A percentile compares a stretch with the other conserved stretches of the same genome.
Evolutionary conservation across 2,888 invertebrate genomes (phyloP).

Genomic region (Plusia festucae): DNA sequence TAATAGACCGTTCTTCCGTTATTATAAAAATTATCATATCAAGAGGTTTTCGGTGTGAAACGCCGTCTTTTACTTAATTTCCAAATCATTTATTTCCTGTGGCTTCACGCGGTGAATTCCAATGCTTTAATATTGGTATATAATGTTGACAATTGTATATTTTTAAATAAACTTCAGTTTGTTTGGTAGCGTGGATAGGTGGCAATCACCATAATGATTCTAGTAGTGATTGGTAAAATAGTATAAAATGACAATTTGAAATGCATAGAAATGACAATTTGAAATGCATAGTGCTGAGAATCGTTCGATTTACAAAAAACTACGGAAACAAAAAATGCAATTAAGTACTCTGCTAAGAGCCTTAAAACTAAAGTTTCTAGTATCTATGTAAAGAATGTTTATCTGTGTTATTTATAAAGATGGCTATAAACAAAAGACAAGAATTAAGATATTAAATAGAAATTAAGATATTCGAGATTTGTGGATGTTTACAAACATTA

Average conservation of each 20-base stretch:
- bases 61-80: constrained; percentile 42
- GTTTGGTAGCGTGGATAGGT: constrained; percentile 8
- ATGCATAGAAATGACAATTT: neutral
- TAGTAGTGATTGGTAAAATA: constrained; percentile 11
- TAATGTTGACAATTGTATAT: constrained; percentile 5
- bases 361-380: neutral
- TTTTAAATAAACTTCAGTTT: constrained; percentile 12
- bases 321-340: neutral
- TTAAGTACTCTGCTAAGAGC: neutral
- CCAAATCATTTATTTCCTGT: constrained; percentile 37
- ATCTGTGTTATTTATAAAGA: neutral
- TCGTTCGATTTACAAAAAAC: neutral
- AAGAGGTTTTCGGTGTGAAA: constrained; percentile 53
- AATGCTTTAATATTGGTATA: constrained; percentile 4
- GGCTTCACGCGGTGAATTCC: constrained; percentile 29
- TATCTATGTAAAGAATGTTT: neutral
- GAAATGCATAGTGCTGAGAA: constrained; percentile 17
- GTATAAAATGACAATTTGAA: constrained; percentile 15
- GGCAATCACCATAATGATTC: constrained; percentile 13
- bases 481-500: neutral
- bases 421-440: neutral
- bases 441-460: no score
- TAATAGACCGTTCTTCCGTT: constrained; percentile 64
- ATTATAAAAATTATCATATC: constrained; percentile 63
- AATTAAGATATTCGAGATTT: neutral